A percentile compares a stretch with the other conserved stretches of the same genome.
Evolutionary conservation across 2,888 invertebrate genomes (phyloP).

Genomic region (Trypoxylon attenuatum): DNA sequence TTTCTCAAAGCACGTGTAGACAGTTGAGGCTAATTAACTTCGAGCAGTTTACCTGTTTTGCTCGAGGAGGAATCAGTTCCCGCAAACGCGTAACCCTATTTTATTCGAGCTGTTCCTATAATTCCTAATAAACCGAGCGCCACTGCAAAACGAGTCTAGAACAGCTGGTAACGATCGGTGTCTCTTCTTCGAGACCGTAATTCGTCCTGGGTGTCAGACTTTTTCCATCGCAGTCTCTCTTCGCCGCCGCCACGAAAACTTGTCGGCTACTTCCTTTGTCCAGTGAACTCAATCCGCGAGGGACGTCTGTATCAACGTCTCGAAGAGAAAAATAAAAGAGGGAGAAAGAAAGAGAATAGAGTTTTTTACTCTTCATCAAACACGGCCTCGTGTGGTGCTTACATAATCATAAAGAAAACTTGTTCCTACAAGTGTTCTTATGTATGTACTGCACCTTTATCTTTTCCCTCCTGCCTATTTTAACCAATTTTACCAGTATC

Average conservation of each 20-base stretch:
- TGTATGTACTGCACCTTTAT: too few relatives aligned
- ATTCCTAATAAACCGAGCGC: neutral
- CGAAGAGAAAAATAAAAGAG: too few relatives aligned
- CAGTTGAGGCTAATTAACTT: neutral
- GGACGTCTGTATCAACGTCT: neutral
- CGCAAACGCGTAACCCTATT: neutral
- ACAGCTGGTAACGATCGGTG: neutral
- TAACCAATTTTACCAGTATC: too few relatives aligned
- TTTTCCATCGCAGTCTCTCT: neutral
- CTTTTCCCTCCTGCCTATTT: too few relatives aligned
- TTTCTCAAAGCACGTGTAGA: neutral
- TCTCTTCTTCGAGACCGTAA: neutral
- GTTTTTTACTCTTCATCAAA: too few relatives aligned
- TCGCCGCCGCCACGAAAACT: neutral
- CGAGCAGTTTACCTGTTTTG: neutral
- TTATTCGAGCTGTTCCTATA: neutral
- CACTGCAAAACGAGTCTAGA: neutral
- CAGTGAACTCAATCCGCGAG: neutral
- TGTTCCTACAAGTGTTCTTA: too few relatives aligned
- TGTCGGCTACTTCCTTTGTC: neutral
- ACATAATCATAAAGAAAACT: too few relatives aligned
- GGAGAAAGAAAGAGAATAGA: too few relatives aligned
- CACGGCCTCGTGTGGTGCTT: too few relatives aligned
- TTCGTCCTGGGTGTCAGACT: neutral
- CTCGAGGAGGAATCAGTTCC: neutral